Evolutionary conservation across 2,797 vertebrate species (phyloP).

Genomic region (Tragopan temminckii): DNA sequence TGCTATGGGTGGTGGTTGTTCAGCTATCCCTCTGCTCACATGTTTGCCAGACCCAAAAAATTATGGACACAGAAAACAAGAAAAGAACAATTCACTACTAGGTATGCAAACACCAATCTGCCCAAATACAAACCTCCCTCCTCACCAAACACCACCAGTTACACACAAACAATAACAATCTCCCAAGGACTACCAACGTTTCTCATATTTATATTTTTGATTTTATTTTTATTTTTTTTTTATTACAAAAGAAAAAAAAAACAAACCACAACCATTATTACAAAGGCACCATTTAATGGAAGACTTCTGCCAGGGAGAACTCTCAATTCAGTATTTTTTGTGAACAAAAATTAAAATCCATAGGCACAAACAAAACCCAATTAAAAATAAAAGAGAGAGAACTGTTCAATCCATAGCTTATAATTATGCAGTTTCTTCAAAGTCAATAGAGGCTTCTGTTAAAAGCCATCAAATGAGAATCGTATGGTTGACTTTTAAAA

Average conservation of each 20-base stretch:
- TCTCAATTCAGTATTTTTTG: not conserved
- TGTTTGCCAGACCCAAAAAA: not conserved
- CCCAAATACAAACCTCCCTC: not conserved
- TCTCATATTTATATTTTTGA: slow-evolving; percentile 55
- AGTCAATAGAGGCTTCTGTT: slow-evolving; percentile 46
- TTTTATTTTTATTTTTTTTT: slow-evolving; percentile 64
- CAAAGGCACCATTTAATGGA: slow-evolving; percentile 55
- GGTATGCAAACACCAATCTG: not conserved
- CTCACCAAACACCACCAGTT: not conserved
- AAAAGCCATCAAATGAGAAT: slow-evolving; percentile 16
- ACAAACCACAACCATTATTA: slow-evolving; percentile 33
- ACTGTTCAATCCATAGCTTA: slow-evolving; percentile 64
- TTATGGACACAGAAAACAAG: not conserved
- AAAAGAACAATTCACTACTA: not conserved
- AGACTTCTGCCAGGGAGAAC: slow-evolving; percentile 22
- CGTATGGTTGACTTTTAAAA: slow-evolving; percentile 25
- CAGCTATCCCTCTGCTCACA: not conserved
- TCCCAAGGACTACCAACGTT: not conserved
- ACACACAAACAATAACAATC: not conserved
- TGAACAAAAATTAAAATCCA: slow-evolving; percentile 58
- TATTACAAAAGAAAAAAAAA: slow-evolving; percentile 35
- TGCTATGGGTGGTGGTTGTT: not conserved
- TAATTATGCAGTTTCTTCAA: slow-evolving; percentile 63
- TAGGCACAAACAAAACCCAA: slow-evolving; percentile 9
- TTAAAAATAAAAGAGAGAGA: slow-evolving; percentile 3